These are phyloP conservation scores for Paramisgurnus dabryanus DNA, from an alignment of 2,113 vertebrate species.

Conservation along the genomic window DNA sequence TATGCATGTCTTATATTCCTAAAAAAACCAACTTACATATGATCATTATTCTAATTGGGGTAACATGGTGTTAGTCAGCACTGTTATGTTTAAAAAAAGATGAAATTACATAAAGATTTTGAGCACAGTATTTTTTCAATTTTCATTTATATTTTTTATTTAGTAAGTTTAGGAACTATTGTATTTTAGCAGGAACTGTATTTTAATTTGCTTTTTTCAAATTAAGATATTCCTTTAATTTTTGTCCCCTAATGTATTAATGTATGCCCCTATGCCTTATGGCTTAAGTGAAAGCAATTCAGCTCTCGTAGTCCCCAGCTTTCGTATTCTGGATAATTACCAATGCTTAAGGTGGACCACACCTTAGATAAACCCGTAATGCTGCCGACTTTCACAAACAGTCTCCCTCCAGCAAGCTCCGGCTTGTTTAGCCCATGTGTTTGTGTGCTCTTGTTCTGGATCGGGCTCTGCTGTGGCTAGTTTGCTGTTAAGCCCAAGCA, in stretches of 20 bases:
- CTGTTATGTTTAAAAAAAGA: no score
- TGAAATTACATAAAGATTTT: no score
- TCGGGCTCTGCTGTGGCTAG: slow-evolving; percentile 73
- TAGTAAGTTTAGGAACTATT: not conserved
- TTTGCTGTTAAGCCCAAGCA: slow-evolving; percentile 74
- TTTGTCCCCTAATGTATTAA: not conserved
- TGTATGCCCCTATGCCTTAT: slow-evolving; percentile 21
- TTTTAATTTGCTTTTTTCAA: no score
- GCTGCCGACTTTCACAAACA: slow-evolving; percentile 89
- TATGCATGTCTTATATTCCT: no score
- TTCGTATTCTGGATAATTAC: slow-evolving; percentile 85
- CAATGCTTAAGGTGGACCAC: slow-evolving; percentile 87
- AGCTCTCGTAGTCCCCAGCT: slow-evolving; percentile 74
- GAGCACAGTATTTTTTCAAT: no score
- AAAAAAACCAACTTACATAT: no score
- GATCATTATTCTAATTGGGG: no score
- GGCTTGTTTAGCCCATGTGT: slow-evolving; percentile 80
- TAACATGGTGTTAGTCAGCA: no score
- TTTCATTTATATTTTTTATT: no score
- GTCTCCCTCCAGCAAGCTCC: slow-evolving; percentile 85
- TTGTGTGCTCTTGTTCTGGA: slow-evolving; percentile 70
- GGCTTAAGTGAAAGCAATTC: slow-evolving; percentile 62
- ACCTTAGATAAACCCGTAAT: slow-evolving; percentile 97
- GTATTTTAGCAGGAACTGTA: not conserved
- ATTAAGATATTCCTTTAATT: not conserved